A percentile compares a stretch with the other conserved stretches of the same genome.
phyloP scores from a whole-genome alignment of 2,797 vertebrate species.

The Ispidina picta region DNA sequence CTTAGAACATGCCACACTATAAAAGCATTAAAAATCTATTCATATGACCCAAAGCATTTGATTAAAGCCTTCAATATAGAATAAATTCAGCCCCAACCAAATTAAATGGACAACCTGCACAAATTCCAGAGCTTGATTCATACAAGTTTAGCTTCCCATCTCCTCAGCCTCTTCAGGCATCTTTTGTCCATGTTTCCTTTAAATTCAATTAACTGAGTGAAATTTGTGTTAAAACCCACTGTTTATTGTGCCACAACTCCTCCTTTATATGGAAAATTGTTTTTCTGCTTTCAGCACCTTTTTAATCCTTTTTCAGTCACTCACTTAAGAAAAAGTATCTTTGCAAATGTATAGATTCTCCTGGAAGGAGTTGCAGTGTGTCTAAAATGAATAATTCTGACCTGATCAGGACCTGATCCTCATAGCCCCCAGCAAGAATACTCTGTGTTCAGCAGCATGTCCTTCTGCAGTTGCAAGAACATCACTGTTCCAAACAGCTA shows the following conservation, averaged over 20 bases:
- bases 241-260: neutral
- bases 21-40: slow-evolving; percentile 50
- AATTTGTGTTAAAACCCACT: neutral
- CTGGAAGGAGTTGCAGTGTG: neutral
- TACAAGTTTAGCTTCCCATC: slow-evolving; percentile 25
- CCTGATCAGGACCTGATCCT: neutral
- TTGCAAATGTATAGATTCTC: neutral
- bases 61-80: slow-evolving; percentile 55
- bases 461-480: neutral
- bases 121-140: slow-evolving; percentile 7
- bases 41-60: slow-evolving; percentile 9
- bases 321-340: neutral
- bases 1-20: slow-evolving; percentile 43
- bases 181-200: neutral
- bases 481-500: neutral
- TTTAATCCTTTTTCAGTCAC: neutral
- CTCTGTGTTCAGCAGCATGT: neutral
- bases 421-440: neutral
- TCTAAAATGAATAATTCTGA: neutral
- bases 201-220: neutral
- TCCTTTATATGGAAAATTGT: neutral
- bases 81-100: slow-evolving; percentile 41
- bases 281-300: neutral
- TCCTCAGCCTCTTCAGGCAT: neutral
- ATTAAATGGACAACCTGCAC: neutral